Percentiles rank a stretch among this genome's conserved stretches.
phyloP scores from a whole-genome alignment of 1,140 invertebrate genomes.

The Cydia fagiglandana region DNA sequence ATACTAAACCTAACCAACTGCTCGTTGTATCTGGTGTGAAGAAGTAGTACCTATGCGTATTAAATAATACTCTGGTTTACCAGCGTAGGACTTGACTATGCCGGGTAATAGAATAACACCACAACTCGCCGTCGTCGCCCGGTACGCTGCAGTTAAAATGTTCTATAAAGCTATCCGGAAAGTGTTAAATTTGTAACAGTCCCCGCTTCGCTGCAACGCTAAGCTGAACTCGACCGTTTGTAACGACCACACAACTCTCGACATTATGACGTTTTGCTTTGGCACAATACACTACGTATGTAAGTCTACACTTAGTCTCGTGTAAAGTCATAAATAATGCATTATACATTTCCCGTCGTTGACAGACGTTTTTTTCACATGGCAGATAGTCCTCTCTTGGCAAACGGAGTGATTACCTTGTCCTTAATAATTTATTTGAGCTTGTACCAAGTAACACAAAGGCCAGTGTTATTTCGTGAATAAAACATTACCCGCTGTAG shows the following conservation, averaged over 20 bases:
- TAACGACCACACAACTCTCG: slow-evolving; percentile 32
- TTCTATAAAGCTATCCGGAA: slow-evolving; percentile 36
- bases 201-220: slow-evolving; percentile 31
- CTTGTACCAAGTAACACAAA: slow-evolving; percentile 50
- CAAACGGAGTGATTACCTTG: slow-evolving; percentile 52
- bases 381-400: slow-evolving; percentile 45
- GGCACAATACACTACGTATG: slow-evolving; percentile 15
- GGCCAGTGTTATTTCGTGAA: slow-evolving; percentile 49
- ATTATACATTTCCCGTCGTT: slow-evolving; percentile 36
- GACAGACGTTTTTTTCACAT: slow-evolving; percentile 45
- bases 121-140: not conserved
- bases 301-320: slow-evolving; percentile 34
- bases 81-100: too few relatives aligned
- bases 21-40: too few relatives aligned
- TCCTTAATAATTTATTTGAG: slow-evolving; percentile 53
- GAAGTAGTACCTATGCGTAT: not conserved
- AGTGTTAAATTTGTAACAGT: slow-evolving; percentile 41
- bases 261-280: slow-evolving; percentile 31
- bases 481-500: slow-evolving; percentile 48
- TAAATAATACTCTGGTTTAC: not conserved
- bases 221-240: slow-evolving; percentile 28
- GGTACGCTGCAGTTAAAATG: slow-evolving; percentile 26
- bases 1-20: not conserved
- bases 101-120: not conserved
- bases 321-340: slow-evolving; percentile 40